Conservation (phyloP, 1,140 invertebrate species). For the Trichogramma pretiosum region DNA sequence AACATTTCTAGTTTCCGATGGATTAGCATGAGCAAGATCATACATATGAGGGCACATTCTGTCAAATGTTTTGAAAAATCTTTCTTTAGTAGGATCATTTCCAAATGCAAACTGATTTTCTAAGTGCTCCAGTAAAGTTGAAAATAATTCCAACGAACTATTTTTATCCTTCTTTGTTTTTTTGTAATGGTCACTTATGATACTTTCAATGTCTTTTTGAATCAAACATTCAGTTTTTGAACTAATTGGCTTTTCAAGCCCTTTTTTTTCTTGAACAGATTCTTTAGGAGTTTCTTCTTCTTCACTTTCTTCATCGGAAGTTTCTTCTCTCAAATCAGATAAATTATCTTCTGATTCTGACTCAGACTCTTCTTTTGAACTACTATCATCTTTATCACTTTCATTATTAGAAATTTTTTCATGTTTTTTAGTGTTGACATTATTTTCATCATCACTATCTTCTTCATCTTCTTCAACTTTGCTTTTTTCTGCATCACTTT, state of each 20-base stretch:
- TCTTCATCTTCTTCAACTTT: conserved; percentile 6
- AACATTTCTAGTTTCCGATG: conserved; percentile 54
- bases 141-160: conserved; percentile 63
- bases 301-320: conserved; percentile 30
- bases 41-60: conserved; percentile 61
- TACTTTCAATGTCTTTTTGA: conserved; percentile 44
- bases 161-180: conserved; percentile 67
- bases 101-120: conserved; percentile 52
- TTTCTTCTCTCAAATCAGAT: conserved; percentile 46
- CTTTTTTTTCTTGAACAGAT: conserved; percentile 20
- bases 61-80: conserved; percentile 53
- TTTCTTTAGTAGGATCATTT: conserved; percentile 41
- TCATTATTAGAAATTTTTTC: not conserved
- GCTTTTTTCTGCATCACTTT: conserved; percentile 20
- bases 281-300: conserved; percentile 32
- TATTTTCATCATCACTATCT: not conserved
- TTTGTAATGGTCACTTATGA: conserved; percentile 57
- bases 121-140: conserved; percentile 65
- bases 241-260: conserved; percentile 10
- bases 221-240: conserved; percentile 36
- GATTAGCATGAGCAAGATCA: conserved; percentile 62
- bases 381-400: not conserved
- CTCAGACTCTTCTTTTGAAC: conserved; percentile 11
- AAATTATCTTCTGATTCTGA: conserved; percentile 37
- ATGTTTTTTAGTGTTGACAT: not conserved